phyloP scores from a whole-genome alignment of 2,797 vertebrate species.

The Myotis planiceps region DNA sequence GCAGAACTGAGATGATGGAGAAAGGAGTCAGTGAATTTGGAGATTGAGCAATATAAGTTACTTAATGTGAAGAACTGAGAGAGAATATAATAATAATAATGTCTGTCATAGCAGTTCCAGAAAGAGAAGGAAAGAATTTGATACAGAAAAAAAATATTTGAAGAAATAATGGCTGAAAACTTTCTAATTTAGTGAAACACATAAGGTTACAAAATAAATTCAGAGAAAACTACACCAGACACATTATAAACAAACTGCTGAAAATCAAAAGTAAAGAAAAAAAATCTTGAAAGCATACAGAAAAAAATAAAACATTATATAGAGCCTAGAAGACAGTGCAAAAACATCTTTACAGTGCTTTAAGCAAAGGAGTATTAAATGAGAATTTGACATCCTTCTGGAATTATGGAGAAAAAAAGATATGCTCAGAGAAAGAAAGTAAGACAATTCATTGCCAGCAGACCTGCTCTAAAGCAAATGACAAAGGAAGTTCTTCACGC shows the following conservation, averaged over 20 bases:
- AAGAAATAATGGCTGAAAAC: slow-evolving; percentile 33
- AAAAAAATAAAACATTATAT: background rate
- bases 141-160: slow-evolving; percentile 10
- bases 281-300: background rate
- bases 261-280: slow-evolving; percentile 41
- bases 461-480: background rate
- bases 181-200: slow-evolving; percentile 27
- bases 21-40: background rate
- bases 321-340: background rate
- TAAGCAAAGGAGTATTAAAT: background rate
- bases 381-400: background rate
- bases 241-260: slow-evolving; percentile 28
- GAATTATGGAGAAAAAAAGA: background rate
- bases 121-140: background rate
- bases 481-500: background rate
- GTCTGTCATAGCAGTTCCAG: background rate
- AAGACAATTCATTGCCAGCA: background rate
- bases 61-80: background rate
- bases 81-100: background rate
- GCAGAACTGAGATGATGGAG: background rate
- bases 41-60: background rate
- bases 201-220: slow-evolving; percentile 33
- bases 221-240: slow-evolving; percentile 2
- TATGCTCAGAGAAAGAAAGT: background rate
- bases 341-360: background rate